phyloP scores from a whole-genome alignment of 2,113 vertebrate species.

The Trachemys scripta region DNA sequence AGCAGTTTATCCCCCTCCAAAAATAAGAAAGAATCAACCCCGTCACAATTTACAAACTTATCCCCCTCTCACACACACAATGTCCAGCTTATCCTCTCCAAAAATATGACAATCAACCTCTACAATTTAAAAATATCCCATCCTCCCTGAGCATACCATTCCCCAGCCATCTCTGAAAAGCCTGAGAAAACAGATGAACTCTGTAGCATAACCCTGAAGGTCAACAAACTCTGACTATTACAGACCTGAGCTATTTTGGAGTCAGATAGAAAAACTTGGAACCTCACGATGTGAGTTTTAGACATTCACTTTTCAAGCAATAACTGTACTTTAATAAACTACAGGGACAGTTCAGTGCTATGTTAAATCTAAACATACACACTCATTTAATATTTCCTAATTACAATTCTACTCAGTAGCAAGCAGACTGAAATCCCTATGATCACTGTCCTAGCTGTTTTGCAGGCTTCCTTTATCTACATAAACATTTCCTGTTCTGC shows the following conservation, averaged over 20 bases:
- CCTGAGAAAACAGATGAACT: constrained; percentile 61
- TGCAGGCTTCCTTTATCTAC: constrained; percentile 75
- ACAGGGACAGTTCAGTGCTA: background rate
- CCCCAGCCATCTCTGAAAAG: constrained; percentile 59
- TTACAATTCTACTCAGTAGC: constrained; percentile 12
- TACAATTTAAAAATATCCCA: constrained; percentile 47
- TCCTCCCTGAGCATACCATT: constrained; percentile 50
- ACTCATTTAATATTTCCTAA: constrained; percentile 48
- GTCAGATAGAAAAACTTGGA: constrained; percentile 23
- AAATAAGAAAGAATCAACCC: background rate
- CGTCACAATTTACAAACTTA: background rate
- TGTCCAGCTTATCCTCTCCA: constrained; percentile 8
- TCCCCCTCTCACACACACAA: background rate
- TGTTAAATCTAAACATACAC: background rate
- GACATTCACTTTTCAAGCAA: background rate
- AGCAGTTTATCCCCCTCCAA: background rate
- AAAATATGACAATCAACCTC: constrained; percentile 20
- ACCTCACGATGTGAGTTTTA: background rate
- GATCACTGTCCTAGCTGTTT: constrained; percentile 50
- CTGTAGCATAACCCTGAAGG: constrained; percentile 11
- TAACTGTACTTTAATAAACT: background rate
- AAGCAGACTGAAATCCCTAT: constrained; percentile 50
- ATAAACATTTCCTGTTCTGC: constrained; percentile 78
- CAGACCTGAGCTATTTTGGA: constrained; percentile 11
- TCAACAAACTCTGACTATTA: constrained; percentile 49